Evolutionary conservation across 1,140 invertebrate genomes (phyloP), one percentile per base, ranked within the genome.

Genomic region (Drosophila auraria): DNA sequence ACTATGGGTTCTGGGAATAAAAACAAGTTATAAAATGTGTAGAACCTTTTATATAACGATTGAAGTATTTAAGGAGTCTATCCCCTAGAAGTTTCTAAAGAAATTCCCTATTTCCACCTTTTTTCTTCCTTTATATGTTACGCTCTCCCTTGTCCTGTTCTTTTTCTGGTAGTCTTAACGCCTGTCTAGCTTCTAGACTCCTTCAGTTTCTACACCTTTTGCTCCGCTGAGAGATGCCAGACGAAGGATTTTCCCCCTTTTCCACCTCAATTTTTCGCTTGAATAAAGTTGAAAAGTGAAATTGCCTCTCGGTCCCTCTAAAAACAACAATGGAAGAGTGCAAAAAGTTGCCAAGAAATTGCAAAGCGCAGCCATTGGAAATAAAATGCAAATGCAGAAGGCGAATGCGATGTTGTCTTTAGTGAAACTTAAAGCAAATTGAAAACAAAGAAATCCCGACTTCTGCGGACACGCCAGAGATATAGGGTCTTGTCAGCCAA

Each of bases 271-370:
- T 87, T 87, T 87, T 75, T 51, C 72, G 83, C 83, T 83, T 58
- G 84, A 78, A 71, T 80, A 87, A 83, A 87, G 80, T 89, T 83
- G 77, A 87, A 87, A 87, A 87, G 83, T 80, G 66, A 87, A 87
- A 87, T 62, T 76, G 62, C 66, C 65, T 53, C 23, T 23, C 45
- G 33, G 47, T 51, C 3, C 33, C n/a, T 17, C 27, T 40, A 68
- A 60, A 61, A 61, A 68, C 64, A 50, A 72, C 70, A 72, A 72
- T 72, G 45, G 25, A 14, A 12, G 33, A 36, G 15, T 7, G 44
- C 14, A n/a, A 50, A 74, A 76, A 80, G 42, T 78, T 84, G 47
- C 36, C 33, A 82, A 86, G 78, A 78, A 86, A 86, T 84, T 81
- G 82, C 78, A 30, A 81, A 86, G 65, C 62, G 82, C 82, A 84